These are phyloP conservation scores for Therioaphis trifolii DNA, from an alignment of 2,888 invertebrate genomes.

Conservation along the genomic window DNA sequence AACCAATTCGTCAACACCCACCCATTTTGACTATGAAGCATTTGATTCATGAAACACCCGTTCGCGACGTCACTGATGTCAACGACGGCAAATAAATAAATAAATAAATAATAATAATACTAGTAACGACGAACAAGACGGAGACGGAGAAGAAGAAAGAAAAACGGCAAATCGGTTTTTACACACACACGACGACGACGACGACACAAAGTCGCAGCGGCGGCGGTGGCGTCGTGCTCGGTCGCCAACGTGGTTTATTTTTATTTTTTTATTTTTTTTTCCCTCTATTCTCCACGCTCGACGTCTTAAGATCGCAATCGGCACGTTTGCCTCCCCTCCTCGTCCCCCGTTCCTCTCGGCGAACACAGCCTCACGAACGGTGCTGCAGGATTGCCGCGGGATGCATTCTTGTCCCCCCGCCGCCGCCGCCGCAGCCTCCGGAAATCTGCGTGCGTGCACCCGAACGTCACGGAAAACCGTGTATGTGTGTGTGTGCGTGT, in stretches of 20 bases:
- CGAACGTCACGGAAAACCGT: slow-evolving; percentile 36
- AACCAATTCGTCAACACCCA: no score
- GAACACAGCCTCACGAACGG: neutral
- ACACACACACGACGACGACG: neutral
- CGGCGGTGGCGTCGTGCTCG: neutral
- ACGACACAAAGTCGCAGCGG: neutral
- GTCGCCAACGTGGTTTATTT: slow-evolving; percentile 29
- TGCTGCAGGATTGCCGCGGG: neutral
- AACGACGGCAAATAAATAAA: no score
- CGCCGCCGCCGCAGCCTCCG: neutral
- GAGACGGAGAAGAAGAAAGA: neutral
- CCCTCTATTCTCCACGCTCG: neutral
- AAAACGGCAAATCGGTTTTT: slow-evolving; percentile 1
- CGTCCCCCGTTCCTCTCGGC: no score
- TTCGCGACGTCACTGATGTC: no score
- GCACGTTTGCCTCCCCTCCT: slow-evolving; percentile 13
- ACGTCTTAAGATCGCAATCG: slow-evolving; percentile 35
- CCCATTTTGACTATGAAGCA: no score
- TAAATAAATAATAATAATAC: no score
- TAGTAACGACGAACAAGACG: neutral
- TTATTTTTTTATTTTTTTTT: neutral
- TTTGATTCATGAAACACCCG: no score
- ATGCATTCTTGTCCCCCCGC: neutral
- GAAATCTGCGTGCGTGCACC: neutral
- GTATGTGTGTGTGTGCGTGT: no score